Evolutionary conservation across 2,888 invertebrate species (phyloP), one percentile per base, ranked within the genome.

Genomic region (Tenthredo mesomela): DNA sequence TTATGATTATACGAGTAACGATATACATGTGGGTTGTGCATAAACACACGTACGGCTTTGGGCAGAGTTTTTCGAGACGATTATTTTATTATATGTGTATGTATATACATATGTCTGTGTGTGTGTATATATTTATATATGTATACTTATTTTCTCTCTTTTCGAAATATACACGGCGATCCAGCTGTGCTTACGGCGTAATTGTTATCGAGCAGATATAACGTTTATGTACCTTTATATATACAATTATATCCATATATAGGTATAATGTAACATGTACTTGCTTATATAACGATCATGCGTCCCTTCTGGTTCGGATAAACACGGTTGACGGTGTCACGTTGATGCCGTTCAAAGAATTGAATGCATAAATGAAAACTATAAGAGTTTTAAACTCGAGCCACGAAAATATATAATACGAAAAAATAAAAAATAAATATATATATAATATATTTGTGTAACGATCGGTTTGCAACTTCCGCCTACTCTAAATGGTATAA

Each of bases 21-120:
- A 80, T 71, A 86, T 88, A 88, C 87, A 86, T 86, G 87, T 89
- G 89, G 89, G 88, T 90, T 90, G 89, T 90, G 90, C 90, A 89
- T 89, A 89, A 88, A 88, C 86, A 84, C 88, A 86, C 86, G 87
- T 87, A 88, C 87, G 86, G 85, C 86, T 88, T 88, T 88, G 88
- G 88, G 87, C 85, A 84, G 85, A 82, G 73, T 47, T 40, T 71
- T 84, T 85, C 85, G 84, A 86, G 86, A 86, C 67, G 47, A 67
- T 82, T 67, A 80, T 77, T 77, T 50, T 37, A 43, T 29, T 29
- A 29, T 75, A 25, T 50, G 10, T 65, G 3, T 29, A 65, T 50
- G 25, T 47, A 65, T 58, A 78, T 75, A 29, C 40, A 40, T 40
- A 9, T 40, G 7, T 1, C n/a, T n/a, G n/a, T 40, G 40, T 4